These are phyloP conservation scores for Brachystomella parvula DNA, from an alignment of 1,140 invertebrate genomes.

Conservation along the genomic window DNA sequence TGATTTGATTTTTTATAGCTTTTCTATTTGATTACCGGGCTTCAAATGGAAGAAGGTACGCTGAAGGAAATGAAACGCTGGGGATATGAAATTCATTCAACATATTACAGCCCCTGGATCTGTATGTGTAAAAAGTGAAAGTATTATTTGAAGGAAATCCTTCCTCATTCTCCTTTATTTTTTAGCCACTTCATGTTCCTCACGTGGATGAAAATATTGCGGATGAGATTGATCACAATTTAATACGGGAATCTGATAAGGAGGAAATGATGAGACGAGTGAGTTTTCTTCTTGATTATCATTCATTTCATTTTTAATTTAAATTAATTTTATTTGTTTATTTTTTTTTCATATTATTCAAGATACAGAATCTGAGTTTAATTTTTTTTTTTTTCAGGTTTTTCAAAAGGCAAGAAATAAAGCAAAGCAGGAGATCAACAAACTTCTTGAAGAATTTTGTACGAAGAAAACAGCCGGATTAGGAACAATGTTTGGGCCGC, in stretches of 20 bases:
- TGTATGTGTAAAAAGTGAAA: slow-evolving; percentile 47
- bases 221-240: slow-evolving; percentile 75
- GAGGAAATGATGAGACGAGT: slow-evolving; percentile 79
- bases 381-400: slow-evolving; percentile 44
- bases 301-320: neutral
- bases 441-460: slow-evolving; percentile 81
- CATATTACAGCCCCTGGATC: slow-evolving; percentile 86
- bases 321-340: slow-evolving; percentile 12
- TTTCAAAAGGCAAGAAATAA: slow-evolving; percentile 77
- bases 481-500: slow-evolving; percentile 75
- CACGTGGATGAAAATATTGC: slow-evolving; percentile 79
- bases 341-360: slow-evolving; percentile 3
- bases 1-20: slow-evolving; percentile 52
- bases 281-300: slow-evolving; percentile 20
- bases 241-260: slow-evolving; percentile 71
- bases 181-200: slow-evolving; percentile 70
- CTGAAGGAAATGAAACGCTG: slow-evolving; percentile 86
- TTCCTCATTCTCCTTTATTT: slow-evolving; percentile 33
- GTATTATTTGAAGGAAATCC: slow-evolving; percentile 8
- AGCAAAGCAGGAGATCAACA: slow-evolving; percentile 76
- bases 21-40: slow-evolving; percentile 78
- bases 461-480: slow-evolving; percentile 81
- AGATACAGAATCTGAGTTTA: neutral
- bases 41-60: slow-evolving; percentile 63
- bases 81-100: slow-evolving; percentile 97